Base-by-base conservation (phyloP, 2,888 invertebrate species). In the Eilema caniola region DNA sequence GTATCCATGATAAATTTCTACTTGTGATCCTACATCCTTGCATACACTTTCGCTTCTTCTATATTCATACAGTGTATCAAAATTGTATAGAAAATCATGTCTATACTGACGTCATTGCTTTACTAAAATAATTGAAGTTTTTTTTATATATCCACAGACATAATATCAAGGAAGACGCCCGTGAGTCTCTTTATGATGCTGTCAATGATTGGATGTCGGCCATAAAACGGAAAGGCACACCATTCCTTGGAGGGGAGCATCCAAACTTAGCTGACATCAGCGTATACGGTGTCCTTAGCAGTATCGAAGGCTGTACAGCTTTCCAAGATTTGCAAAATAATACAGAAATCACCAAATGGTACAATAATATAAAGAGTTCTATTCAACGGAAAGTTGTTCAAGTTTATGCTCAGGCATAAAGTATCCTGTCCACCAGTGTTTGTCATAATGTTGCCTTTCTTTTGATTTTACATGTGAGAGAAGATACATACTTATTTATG, bases 201-300 rank as follows among this genome's bases (percentile, higher is more conserved):
- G 97, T 98, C 67, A 96, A 98, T 84, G 94, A 96, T 61, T 99
- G 99, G 98, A 95, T 97, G 69, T 94, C 91, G 62, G 97, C 96
- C 37, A 90, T 99, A 1, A 96, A 97, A 56, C 95, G 95, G 60
- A 97, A 96, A 79, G 97, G 97, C 3, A 96, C 96, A 0, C 95
- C 94, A 28, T 99, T 98, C 89, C 96, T 98, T 93, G 99, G 99
- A 11, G 99, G 99, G 0, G 90, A 96, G 23, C 90, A 96, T 76
- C 99, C 99, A 0, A 98, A 99, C 90, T 95, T 99, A 11, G 98
- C 99, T 0, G 99, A 99, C 95, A 94, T 99, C 66, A 96, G 98
- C 0, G 98, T 99, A 1, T 99, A 97, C 88, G 99, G 99, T 1
- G 97, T 98, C 4, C 95, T 99, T 7, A 97, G 97, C 88, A 98